Base-by-base conservation (phyloP, 2,113 vertebrate species). In the Girardinichthys multiradiatus region DNA sequence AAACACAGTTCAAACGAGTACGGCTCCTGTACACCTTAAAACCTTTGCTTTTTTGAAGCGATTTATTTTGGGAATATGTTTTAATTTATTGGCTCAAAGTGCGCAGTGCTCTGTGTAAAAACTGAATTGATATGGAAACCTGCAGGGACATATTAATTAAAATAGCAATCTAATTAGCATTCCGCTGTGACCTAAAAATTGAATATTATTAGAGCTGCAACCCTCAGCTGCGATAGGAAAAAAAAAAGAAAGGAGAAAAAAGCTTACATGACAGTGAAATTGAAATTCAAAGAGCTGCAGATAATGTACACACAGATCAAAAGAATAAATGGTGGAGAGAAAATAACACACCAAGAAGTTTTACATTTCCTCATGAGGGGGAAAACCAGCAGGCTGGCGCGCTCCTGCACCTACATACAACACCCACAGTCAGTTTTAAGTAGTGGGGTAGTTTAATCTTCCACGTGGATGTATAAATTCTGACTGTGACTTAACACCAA, bases 291-390 rank as follows among this genome's bases (percentile, higher is more conserved):
- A 95, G 94, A 90, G 93, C 90, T 84, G 86, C 77, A 91, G 88
- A 94, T 92, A 94, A 95, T 94, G 93, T 94, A 94, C 94, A 94
- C 93, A 92, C 92, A 94, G 92, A 94, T 95, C 94, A 95, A 94
- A 94, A 93, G 93, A 94, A 94, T 93, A 94, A 94, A 95, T 91
- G 94, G 91, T 89, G 78, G 86, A 87, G 89, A 88, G 82, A 89
- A 92, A 93, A 93, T 91, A 92, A 87, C 88, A 89, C 89, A 92
- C 79, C 83, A 86, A 91, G 90, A 94, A 94, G 90, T 93, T 93
- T 94, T 90, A 88, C 87, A 92, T 93, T 93, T 93, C 88, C 87
- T 89, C 89, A 89, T 89, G 77, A 69, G 80, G 80, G 83, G 89
- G 86, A 66, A 79, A 76, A 57, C 29, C 59, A 42, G 77, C 4